Evolutionary conservation across 2,797 vertebrate species (phyloP).

Genomic region (Rhincodon typus): DNA sequence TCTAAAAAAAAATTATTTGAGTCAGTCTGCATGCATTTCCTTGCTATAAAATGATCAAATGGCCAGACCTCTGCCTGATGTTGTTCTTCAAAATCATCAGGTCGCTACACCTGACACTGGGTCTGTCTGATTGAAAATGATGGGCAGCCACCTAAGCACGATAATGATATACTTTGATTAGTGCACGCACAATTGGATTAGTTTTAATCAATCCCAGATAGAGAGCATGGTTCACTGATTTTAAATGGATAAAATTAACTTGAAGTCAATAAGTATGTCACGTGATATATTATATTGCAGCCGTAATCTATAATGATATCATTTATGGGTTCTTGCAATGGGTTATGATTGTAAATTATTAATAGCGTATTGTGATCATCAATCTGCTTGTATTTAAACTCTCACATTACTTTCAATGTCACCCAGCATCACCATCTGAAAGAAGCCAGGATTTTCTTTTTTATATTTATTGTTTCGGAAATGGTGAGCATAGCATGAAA

Average conservation of each 20-base stretch:
- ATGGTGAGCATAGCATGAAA: too few relatives aligned
- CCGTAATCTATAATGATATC: neutral
- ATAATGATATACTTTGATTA: conserved; percentile 17
- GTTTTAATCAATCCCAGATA: conserved; percentile 15
- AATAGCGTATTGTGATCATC: neutral
- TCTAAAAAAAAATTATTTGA: neutral
- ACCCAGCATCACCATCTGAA: conserved; percentile 4
- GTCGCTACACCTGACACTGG: neutral
- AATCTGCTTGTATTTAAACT: conserved; percentile 27
- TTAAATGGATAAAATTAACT: conserved; percentile 8
- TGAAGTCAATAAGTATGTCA: conserved; percentile 26
- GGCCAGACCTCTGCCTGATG: neutral
- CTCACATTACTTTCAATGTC: conserved; percentile 16
- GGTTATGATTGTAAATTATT: conserved; percentile 29
- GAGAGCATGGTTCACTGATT: conserved; percentile 4
- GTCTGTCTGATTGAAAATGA: neutral
- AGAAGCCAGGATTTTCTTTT: neutral
- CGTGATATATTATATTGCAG: neutral
- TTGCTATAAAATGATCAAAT: neutral
- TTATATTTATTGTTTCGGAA: neutral
- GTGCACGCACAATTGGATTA: neutral
- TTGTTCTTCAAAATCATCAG: neutral
- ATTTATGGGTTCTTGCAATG: neutral
- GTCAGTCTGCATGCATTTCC: neutral
- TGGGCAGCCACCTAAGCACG: neutral